Evolutionary conservation across 2,888 invertebrate genomes (phyloP).

Genomic region (Conchocele bisecta): DNA sequence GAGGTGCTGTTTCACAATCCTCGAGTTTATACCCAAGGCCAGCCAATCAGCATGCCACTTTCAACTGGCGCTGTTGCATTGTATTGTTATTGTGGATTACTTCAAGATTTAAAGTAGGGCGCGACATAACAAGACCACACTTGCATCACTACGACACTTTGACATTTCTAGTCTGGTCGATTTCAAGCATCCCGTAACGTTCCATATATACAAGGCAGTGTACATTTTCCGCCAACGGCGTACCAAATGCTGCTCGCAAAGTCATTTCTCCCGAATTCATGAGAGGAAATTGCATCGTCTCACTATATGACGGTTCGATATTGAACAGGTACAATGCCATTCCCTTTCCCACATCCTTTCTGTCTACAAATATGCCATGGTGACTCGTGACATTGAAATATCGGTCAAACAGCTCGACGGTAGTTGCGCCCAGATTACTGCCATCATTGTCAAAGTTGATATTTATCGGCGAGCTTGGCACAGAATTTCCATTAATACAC

Average conservation of each 20-base stretch:
- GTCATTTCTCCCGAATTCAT: slow-evolving; percentile 5
- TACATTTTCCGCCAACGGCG: not conserved
- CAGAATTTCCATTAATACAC: not conserved
- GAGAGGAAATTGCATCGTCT: slow-evolving; percentile 3
- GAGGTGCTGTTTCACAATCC: too few species aligned
- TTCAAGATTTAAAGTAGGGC: too few species aligned
- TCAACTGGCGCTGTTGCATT: too few species aligned
- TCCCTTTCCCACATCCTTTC: slow-evolving; percentile 4
- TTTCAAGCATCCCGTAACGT: slow-evolving; percentile 5
- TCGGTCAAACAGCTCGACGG: slow-evolving; percentile 1
- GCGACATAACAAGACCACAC: too few species aligned
- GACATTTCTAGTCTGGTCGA: slow-evolving; percentile 1
- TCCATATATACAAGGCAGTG: not conserved
- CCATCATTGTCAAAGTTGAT: not conserved
- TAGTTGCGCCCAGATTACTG: not conserved
- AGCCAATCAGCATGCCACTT: too few species aligned
- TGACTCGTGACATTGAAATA: not conserved
- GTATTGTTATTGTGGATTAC: too few species aligned
- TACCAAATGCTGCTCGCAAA: not conserved
- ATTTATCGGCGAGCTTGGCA: not conserved
- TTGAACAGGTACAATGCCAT: not conserved
- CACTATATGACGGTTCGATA: not conserved
- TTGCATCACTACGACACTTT: slow-evolving; percentile 1
- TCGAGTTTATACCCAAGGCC: too few species aligned
- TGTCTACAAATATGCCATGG: not conserved